Base-by-base conservation (phyloP, 2,113 vertebrate species). In the Forbesichthys agassizii region DNA sequence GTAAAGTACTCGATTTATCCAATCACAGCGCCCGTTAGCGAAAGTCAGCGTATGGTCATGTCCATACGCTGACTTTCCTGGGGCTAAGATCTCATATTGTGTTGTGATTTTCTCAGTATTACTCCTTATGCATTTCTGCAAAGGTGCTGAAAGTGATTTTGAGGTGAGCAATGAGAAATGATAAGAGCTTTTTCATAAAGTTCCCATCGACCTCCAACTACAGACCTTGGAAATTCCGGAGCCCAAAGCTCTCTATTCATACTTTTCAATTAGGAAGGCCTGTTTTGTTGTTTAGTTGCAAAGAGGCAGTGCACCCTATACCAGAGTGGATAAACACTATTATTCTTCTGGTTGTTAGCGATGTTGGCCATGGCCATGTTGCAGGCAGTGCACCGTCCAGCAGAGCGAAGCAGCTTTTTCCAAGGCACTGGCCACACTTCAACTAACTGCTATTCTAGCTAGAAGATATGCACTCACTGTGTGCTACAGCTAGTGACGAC, bases 171-270 rank as follows among this genome's bases (percentile, higher is more conserved):
- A 20, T 5, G 14, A 64, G 12, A 64, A 70, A 46, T 74, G 61
- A 33, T 48, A 8, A 51, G 49, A 64, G n/a, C 54, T 74, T 77
- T 73, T 66, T 66, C 69, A 78, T 66, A 33, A 61, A 61, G 48
- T 75, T 75, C 14, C 12, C n/a, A 11, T 16, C 14, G 36, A 48
- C 42, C 48, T 49, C 66, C 46, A 46, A 78, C 56, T 66, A 46
- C 5, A 79, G 48, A 71, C 77, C 53, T 46, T 9, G 36, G 67
- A 73, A 77, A 69, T 55, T 16, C 1, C 47, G 36, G 9, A 16
- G 6, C 20, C n/a, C 42, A 13, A 7, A 36, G 48, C 16, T 62
- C 11, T 71, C 18, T 64, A 53, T 72, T 72, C 20, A 46, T 58
- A 46, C 52, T 20, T 68, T 36, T 64, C 71, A 65, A 78, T 81